Base-by-base conservation (phyloP, 2,797 vertebrate genomes). In the Alca torda region DNA sequence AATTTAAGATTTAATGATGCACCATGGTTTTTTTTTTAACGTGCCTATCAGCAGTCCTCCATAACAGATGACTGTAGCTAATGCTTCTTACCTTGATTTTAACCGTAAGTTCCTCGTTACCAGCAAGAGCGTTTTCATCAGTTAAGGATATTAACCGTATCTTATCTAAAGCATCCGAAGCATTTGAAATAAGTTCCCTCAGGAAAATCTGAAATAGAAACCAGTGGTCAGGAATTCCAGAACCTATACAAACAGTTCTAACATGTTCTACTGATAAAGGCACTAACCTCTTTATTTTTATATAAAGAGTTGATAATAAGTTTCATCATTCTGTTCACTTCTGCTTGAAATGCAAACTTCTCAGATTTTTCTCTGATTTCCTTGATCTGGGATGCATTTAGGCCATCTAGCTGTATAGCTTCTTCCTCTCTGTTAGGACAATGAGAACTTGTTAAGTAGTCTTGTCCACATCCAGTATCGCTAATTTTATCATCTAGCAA, bases 281-380 rank as follows among this genome's bases (percentile, higher is more conserved):
- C 68, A 77, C 98, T 98, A 96, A 99, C 99, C 99, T 99, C 99
- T 95, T 99, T 99, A 95, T 99, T 99, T 98, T 99, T 99, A 95
- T 99, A 99, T 17, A 99, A 97, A 11, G 99, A 99, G 96, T 99
- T 99, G 95, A 99, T 99, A 92, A 99, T 99, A n/a, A 99, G 98
- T 94, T 99, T 99, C 99, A 99, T 99, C 99, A 99, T 99, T 77
- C 99, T 98, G 97, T 99, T 99, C 80, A 99, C 99, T 98, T 99
- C 99, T 16, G 99, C 99, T 97, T 99, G 99, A 97, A 99, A 99
- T 8, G 93, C 99, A 88, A 99, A 99, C 95, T 99, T 99, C 94
- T 99, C 99, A 5, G 99, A 99, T 95, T 99, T 99, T 75, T 99
- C 99, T 95, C 99, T 97, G 61, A 99, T 96, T 98, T 99, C 99